Evolutionary conservation across 2,797 vertebrate species (phyloP), one percentile per base, ranked within the genome.

Genomic region (Lophius americanus): DNA sequence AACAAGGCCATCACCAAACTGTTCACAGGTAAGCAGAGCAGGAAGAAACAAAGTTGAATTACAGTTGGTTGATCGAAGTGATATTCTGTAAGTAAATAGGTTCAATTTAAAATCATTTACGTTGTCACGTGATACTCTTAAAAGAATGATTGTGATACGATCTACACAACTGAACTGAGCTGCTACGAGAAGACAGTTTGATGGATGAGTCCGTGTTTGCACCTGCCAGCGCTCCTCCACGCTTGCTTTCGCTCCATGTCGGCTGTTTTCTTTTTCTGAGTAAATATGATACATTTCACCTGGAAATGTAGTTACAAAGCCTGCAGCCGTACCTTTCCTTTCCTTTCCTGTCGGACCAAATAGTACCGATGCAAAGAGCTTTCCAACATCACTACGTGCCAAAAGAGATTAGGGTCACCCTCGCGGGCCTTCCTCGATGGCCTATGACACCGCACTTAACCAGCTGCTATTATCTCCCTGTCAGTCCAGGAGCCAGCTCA

Each of bases 1-100:
- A 99, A 98, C 83, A 98, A 97, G 90, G 94, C 95, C 78, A 95
- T 99, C 69, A 99, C 97, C 68, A 98, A 98, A 85, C 95, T 98
- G 83, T 99, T 99, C 90, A 97, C 96, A 84, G 97, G 98, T 92
- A 72, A 64, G 48, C 46, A 3, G 9, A 8, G 0, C 3, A 46
- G 7, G 23, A 23, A 23, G 23, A 23, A 23, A 1, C 1, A 23
- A 23, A 23, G n/a, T n/a, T 1, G 0, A 47, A 9, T 13, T 0
- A 13, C 23, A 5, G 6, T 5, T 23, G 5, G 2, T 41, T 7
- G 51, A 33, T 35, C 48, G n/a, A 33, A 9, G 41, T 42, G 2
- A 42, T 42, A 14, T 13, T 54, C 39, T 44, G 5, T 42, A 11
- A 38, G 7, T 14, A 36, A 46, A 66, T 4, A 39, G 14, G 37